A percentile compares a stretch with the other conserved stretches of the same genome.
phyloP scores from a whole-genome alignment of 2,113 vertebrate genomes.

The Calonectris borealis region DNA sequence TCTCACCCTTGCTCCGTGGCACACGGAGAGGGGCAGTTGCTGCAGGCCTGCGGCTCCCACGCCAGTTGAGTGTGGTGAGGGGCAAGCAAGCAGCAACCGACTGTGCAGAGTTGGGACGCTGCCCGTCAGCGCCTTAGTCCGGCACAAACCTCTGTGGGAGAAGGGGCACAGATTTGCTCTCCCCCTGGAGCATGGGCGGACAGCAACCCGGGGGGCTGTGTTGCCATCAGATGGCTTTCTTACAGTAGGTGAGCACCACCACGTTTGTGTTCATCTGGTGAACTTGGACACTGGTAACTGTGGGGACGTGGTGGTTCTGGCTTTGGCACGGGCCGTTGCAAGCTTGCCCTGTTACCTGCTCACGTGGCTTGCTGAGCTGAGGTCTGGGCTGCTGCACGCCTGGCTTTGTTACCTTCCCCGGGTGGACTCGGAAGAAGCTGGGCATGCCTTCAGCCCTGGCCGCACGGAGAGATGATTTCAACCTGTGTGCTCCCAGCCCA shows the following conservation, averaged over 20 bases:
- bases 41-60: neutral
- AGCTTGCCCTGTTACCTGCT: neutral
- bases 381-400: neutral
- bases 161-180: neutral
- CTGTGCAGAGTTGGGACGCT: neutral
- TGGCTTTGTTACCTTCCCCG: neutral
- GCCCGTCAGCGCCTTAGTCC: neutral
- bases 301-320: neutral
- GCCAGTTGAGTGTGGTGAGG: neutral
- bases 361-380: neutral
- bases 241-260: neutral
- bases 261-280: neutral
- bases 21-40: neutral
- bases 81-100: neutral
- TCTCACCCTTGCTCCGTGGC: neutral
- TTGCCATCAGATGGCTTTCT: neutral
- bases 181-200: neutral
- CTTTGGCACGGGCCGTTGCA: neutral
- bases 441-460: neutral
- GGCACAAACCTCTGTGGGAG: neutral
- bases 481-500: neutral
- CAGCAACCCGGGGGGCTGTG: rapidly evolving
- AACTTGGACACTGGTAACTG: neutral
- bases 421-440: neutral
- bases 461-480: neutral